Conservation (phyloP, 2,113 vertebrate species). For the Tychaedon coryphoeus region DNA sequence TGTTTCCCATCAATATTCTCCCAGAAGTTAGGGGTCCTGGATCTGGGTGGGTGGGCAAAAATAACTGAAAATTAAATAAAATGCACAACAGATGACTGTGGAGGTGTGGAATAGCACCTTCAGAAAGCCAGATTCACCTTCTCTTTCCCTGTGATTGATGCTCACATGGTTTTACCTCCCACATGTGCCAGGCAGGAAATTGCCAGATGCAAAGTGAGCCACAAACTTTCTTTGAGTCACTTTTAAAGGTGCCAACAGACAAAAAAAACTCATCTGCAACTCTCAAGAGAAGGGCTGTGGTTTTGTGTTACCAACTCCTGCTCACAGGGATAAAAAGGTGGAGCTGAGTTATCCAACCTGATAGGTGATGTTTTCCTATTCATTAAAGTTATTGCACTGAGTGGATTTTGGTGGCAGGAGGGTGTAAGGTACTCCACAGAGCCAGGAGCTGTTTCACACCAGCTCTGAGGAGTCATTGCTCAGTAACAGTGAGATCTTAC, state of each 20-base stretch:
- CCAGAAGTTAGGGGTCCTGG: not conserved
- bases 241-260: not conserved
- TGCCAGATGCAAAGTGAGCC: conserved; percentile 15
- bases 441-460: not conserved
- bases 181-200: not conserved
- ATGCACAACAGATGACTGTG: not conserved
- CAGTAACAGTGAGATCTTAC: not conserved
- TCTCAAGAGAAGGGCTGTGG: not conserved
- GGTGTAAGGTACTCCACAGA: not conserved
- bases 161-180: not conserved
- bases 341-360: not conserved
- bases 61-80: not conserved
- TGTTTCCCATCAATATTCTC: not conserved
- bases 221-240: not conserved
- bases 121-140: conserved; percentile 20
- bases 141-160: not conserved
- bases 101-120: conserved; percentile 5
- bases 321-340: not conserved
- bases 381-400: not conserved
- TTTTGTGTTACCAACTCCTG: not conserved
- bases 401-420: not conserved
- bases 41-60: not conserved
- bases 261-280: not conserved
- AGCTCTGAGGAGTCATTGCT: not conserved
- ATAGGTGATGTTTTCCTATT: not conserved